These are phyloP conservation scores for Anthophora plumipes DNA, from an alignment of 2,888 invertebrate species.

Conservation along the genomic window DNA sequence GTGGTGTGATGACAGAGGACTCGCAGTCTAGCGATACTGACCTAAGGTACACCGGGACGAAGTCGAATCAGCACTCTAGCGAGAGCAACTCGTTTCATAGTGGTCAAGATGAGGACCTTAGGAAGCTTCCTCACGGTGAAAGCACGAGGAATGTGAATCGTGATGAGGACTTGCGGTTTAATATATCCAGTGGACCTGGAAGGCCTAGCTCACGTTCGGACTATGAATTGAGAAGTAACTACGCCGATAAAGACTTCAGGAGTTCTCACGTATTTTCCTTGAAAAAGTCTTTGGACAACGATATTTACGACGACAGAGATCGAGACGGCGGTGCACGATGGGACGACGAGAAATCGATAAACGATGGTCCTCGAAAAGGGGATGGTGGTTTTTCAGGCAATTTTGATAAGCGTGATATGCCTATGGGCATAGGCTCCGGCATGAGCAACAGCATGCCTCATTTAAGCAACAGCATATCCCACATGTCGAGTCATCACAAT, in stretches of 20 bases:
- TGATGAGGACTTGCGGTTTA: constrained; percentile 78
- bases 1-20: constrained; percentile 77
- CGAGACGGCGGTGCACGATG: constrained; percentile 73
- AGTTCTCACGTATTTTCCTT: constrained; percentile 62
- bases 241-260: constrained; percentile 78
- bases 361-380: constrained; percentile 64
- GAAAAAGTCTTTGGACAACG: constrained; percentile 69
- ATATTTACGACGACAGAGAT: constrained; percentile 68
- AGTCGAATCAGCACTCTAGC: constrained; percentile 58
- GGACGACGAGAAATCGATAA: constrained; percentile 76
- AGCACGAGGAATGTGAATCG: constrained; percentile 62
- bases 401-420: constrained; percentile 78
- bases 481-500: constrained; percentile 78
- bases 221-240: constrained; percentile 74
- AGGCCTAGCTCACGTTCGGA: constrained; percentile 76
- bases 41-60: constrained; percentile 72
- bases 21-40: constrained; percentile 79
- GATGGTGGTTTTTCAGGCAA: constrained; percentile 69
- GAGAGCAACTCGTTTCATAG: constrained; percentile 62
- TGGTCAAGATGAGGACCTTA: constrained; percentile 77
- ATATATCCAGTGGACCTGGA: constrained; percentile 73
- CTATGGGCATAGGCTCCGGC: constrained; percentile 67
- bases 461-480: constrained; percentile 66
- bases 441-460: constrained; percentile 67
- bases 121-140: constrained; percentile 69